phyloP scores from a whole-genome alignment of 2,113 vertebrate species.

The Sigmodon hispidus region DNA sequence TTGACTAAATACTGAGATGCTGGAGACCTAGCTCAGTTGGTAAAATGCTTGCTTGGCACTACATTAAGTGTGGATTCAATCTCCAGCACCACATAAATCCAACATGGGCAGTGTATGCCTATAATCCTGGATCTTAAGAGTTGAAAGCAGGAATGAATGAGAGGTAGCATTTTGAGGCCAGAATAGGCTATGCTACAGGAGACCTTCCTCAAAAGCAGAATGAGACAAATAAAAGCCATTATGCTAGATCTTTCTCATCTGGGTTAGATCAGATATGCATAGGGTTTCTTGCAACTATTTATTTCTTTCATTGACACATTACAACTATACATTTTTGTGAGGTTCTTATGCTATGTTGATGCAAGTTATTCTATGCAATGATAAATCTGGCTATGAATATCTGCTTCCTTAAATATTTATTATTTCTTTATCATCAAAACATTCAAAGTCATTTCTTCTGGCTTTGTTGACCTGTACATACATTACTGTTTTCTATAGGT shows the following conservation, averaged over 20 bases:
- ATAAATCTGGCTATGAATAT: background rate
- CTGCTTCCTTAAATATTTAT: background rate
- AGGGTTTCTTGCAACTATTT: background rate
- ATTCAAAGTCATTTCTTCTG: background rate
- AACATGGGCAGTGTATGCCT: background rate
- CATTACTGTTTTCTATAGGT: background rate
- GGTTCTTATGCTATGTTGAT: background rate
- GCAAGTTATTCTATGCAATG: background rate
- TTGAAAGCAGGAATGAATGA: background rate
- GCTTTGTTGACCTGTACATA: background rate
- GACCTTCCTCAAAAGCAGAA: background rate
- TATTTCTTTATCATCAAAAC: background rate
- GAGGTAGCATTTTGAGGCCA: background rate
- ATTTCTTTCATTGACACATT: background rate
- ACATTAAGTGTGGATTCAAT: background rate
- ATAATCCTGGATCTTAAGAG: background rate
- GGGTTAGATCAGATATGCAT: background rate
- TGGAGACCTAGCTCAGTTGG: background rate
- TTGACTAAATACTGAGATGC: too few relatives aligned
- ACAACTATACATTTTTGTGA: background rate
- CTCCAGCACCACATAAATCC: background rate
- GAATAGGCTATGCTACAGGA: background rate
- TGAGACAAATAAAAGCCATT: background rate
- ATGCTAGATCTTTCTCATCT: background rate
- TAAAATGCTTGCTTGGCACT: background rate